phyloP scores from a whole-genome alignment of 2,797 vertebrate genomes.

The Cheirogaleus major region DNA sequence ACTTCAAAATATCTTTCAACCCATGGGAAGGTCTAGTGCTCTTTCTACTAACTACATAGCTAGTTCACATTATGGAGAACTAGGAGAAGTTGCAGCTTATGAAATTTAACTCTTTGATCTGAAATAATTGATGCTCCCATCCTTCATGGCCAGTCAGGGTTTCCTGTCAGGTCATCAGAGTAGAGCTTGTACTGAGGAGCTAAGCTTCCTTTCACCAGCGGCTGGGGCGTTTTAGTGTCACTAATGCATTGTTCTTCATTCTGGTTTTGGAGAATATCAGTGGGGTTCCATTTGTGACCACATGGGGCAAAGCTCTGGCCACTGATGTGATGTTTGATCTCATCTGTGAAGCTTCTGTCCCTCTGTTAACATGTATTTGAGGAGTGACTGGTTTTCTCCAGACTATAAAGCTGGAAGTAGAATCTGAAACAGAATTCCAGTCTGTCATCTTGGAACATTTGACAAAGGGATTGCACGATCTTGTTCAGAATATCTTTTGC shows the following conservation, averaged over 20 bases:
- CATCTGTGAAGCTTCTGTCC: not conserved
- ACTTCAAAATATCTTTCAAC: not conserved
- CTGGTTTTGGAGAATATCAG: not conserved
- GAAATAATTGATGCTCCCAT: not conserved
- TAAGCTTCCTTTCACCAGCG: not conserved
- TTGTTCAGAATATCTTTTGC: not conserved
- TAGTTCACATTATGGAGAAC: not conserved
- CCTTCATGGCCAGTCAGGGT: not conserved
- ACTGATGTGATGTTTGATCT: not conserved
- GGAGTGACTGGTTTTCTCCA: not conserved
- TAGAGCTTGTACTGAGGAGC: not conserved
- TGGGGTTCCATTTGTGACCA: not conserved
- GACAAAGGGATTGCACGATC: not conserved
- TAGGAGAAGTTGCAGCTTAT: not conserved
- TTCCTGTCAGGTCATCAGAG: not conserved
- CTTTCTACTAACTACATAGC: not conserved
- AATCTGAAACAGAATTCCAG: not conserved
- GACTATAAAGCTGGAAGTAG: not conserved
- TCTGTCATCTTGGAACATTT: not conserved
- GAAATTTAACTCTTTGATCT: not conserved
- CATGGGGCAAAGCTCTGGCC: not conserved
- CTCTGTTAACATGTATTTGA: not conserved
- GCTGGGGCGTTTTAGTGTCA: not conserved
- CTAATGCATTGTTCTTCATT: not conserved
- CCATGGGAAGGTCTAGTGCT: not conserved